Evolutionary conservation across 2,888 invertebrate genomes (phyloP).

Genomic region (Rhagonycha fulva): DNA sequence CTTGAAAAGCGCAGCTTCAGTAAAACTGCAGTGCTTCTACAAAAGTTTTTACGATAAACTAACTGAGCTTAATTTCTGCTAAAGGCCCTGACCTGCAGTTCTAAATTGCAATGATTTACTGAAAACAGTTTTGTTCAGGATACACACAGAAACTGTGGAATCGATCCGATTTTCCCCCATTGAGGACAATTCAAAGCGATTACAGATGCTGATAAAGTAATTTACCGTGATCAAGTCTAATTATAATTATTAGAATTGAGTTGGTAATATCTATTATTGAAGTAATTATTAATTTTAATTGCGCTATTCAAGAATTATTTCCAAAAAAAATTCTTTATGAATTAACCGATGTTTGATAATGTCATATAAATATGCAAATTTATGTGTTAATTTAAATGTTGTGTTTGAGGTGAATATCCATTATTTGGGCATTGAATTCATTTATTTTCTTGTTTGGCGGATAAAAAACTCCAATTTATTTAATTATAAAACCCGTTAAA

Average conservation of each 20-base stretch:
- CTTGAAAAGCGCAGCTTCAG: neutral
- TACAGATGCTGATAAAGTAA: neutral
- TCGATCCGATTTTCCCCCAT: neutral
- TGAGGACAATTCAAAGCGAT: neutral
- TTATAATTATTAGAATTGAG: neutral
- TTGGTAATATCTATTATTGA: neutral
- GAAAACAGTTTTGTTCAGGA: neutral
- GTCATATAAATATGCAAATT: neutral
- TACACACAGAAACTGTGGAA: neutral
- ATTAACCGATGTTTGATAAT: neutral
- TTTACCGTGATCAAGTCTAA: neutral
- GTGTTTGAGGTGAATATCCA: neutral
- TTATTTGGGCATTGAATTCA: neutral
- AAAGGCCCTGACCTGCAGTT: neutral
- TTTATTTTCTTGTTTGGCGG: neutral
- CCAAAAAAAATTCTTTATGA: neutral
- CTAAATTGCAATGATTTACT: neutral
- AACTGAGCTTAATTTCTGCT: neutral
- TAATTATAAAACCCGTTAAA: neutral
- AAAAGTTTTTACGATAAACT: neutral
- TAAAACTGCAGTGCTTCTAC: neutral
- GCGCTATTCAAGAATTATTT: neutral
- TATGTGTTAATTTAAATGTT: neutral
- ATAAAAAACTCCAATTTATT: neutral
- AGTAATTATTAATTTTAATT: neutral